Base-by-base conservation (phyloP, 2,797 vertebrate species). In the Galago senegalensis region DNA sequence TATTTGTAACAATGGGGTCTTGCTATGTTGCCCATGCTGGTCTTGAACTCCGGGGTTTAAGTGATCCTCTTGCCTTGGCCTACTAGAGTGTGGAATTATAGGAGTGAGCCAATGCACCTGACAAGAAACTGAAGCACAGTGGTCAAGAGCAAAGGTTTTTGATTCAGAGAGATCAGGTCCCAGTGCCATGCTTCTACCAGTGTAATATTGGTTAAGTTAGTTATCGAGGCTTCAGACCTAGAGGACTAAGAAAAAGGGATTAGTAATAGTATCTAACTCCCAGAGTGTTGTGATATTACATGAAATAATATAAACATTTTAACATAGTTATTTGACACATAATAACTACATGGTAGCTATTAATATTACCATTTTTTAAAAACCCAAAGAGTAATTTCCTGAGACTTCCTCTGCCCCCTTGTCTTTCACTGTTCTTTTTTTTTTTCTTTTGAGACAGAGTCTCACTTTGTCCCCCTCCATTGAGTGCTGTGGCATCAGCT, bases 311-410 rank as follows among this genome's bases (percentile, higher is more conserved):
- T 17, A 46, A 90, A 93, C 70, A 25, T 40, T 53, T 63, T 76
- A 94, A 87, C 49, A 82, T 8, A 63, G 58, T 77, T 85, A 84
- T 79, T 34, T 90, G 58, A 72, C 25, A 89, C 1, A 72, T 29
- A 73, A 10, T 31, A 94, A 77, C 53, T 23, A 92, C 89, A 92
- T 12, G 43, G 27, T 37, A 87, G 65, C 5, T 43, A 46, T 65
- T 27, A 88, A 20, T 70, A 88, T 75, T 65, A 92, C 67, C 87
- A 67, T 37, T 94, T 89, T 95, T 77, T 85, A 81, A 86, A 65
- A 77, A 84, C 18, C 43, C 49, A 81, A 87, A 92, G 46, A 4
- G 17, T 37, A 87, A 76, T 72, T 46, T 77, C 37, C 49, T 72
- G 61, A 93, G 53, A 2, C 37, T 73, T 9, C 43, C n/a, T 4